Percentiles rank a stretch among this genome's conserved stretches.
Evolutionary conservation across 2,888 invertebrate species (phyloP).

Genomic region (Encarsia formosa): DNA sequence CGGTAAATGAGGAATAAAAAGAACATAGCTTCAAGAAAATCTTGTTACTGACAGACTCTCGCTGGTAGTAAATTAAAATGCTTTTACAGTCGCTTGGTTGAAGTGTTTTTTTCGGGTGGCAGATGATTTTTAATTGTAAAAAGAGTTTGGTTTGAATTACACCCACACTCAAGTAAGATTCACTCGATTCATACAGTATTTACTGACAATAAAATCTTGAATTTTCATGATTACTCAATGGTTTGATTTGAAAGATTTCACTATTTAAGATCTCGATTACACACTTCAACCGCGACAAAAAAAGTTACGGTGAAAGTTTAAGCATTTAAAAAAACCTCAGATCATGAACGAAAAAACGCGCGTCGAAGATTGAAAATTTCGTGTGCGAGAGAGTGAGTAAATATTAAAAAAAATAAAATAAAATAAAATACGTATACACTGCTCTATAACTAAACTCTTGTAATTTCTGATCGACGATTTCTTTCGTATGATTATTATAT

Average conservation of each 20-base stretch:
- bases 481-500: slow-evolving; percentile 46
- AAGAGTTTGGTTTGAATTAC: too few relatives aligned
- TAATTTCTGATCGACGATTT: slow-evolving; percentile 45
- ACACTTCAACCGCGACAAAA: background rate
- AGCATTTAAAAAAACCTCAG: too few relatives aligned
- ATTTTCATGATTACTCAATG: background rate
- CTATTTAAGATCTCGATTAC: background rate
- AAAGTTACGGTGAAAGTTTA: too few relatives aligned
- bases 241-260: background rate
- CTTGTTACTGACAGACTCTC: too few relatives aligned
- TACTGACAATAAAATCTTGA: background rate
- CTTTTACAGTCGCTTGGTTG: too few relatives aligned
- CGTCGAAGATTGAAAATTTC: slow-evolving; percentile 4
- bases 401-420: slow-evolving; percentile 2
- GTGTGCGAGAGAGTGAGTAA: slow-evolving; percentile 19
- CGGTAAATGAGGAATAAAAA: slow-evolving; percentile 22
- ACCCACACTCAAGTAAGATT: too few relatives aligned
- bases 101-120: too few relatives aligned
- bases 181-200: background rate
- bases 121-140: too few relatives aligned
- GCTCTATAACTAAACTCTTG: slow-evolving; percentile 32
- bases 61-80: too few relatives aligned
- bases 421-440: slow-evolving; percentile 24
- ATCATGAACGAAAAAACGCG: slow-evolving; percentile 9
- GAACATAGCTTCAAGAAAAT: too few relatives aligned